Base-by-base conservation (phyloP, 2,888 invertebrate species). In the Lithosia quadra region DNA sequence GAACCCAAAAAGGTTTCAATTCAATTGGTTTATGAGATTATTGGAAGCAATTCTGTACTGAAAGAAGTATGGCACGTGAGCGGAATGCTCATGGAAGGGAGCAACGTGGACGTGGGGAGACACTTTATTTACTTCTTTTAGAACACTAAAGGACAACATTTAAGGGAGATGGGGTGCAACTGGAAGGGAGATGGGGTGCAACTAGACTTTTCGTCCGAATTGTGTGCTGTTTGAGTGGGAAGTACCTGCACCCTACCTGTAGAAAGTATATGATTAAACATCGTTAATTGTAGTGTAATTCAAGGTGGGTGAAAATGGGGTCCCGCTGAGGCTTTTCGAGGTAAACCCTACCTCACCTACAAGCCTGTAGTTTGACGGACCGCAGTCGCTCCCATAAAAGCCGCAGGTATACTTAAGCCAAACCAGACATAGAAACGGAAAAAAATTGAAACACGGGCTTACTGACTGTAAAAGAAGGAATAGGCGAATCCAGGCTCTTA, bases 21-120 rank as follows among this genome's bases (percentile, higher is more conserved):
- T 91, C 91, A 91, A 91, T 91, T 88, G 90, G 84, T 84, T 81
- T 78, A 79, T 80, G 77, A 79, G 84, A 88, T 91, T 92, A 91
- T 91, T 91, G 91, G 92, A 90, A 91, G 90, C 93, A 93, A 94
- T 94, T 92, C 92, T 90, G 91, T 90, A 91, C 91, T 89, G 91
- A 93, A 93, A 93, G 93, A 93, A 94, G 88, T 92, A 90, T 89
- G 89, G 86, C 76, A 92, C 94, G 94, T 95, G 94, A 90, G 85
- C 81, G 60, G 94, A 81, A 82, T 92, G 75, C 81, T 71, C 81
- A 87, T 76, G 81, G 78, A 73, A 76, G 85, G 87, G 83, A 87
- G 83, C 84, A 84, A 87, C 85, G 84, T 81, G 79, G 81, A 82
- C 79, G 80, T 73, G 79, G 81, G 81, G 80, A 87, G 87, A 85